phyloP scores from a whole-genome alignment of 2,113 vertebrate genomes.

The Bos javanicus region DNA sequence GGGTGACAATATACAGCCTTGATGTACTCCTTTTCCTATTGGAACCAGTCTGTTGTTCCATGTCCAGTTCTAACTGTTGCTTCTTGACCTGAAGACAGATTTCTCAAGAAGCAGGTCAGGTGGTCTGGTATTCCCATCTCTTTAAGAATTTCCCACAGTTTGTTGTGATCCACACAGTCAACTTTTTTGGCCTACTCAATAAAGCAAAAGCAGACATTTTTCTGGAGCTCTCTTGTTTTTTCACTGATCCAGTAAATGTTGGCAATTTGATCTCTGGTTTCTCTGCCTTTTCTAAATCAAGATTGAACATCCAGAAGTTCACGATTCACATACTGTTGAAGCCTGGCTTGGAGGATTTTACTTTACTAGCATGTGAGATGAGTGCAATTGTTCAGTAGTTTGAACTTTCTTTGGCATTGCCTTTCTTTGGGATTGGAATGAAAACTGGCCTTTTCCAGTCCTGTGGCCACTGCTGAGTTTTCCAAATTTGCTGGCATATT shows the following conservation, averaged over 20 bases:
- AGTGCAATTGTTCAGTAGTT: not conserved
- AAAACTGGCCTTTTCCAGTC: not conserved
- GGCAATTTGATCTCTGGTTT: not conserved
- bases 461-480: not conserved
- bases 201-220: not conserved
- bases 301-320: not conserved
- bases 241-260: not conserved
- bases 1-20: not conserved
- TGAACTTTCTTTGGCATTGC: not conserved
- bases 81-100: not conserved
- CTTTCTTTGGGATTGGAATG: not conserved
- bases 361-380: not conserved
- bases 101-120: not conserved
- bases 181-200: not conserved
- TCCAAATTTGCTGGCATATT: not conserved
- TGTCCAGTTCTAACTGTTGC: not conserved
- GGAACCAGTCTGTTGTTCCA: not conserved
- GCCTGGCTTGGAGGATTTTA: not conserved
- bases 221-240: not conserved
- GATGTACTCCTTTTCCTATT: not conserved
- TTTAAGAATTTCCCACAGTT: not conserved
- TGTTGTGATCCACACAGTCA: not conserved
- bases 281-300: not conserved
- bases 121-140: not conserved
- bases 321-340: not conserved